A percentile compares a stretch with the other conserved stretches of the same genome.
Evolutionary conservation across 2,797 vertebrate species (phyloP).

Genomic region (Gymnoscopelus braueri): DNA sequence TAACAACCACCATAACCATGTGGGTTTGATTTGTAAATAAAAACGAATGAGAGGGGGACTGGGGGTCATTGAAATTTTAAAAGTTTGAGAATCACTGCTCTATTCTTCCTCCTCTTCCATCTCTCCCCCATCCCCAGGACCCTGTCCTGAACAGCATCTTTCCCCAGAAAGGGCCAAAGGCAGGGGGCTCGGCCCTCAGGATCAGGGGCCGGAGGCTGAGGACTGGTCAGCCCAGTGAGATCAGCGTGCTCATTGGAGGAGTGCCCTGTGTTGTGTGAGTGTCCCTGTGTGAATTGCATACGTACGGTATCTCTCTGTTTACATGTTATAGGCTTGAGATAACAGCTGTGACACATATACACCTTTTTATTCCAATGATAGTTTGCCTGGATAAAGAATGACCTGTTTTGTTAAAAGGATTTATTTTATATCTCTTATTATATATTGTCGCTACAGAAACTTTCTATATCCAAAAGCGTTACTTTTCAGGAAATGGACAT

Average conservation of each 20-base stretch:
- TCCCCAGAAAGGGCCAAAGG: slow-evolving; percentile 90
- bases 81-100: too few relatives aligned
- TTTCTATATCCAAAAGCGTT: too few relatives aligned
- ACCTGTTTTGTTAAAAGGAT: background rate
- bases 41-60: too few relatives aligned
- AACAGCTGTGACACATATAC: background rate
- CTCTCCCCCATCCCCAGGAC: slow-evolving; percentile 75
- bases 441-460: too few relatives aligned
- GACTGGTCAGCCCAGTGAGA: slow-evolving; percentile 88
- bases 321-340: background rate
- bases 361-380: too few relatives aligned
- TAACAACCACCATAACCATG: slow-evolving; percentile 48
- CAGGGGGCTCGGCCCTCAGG: slow-evolving; percentile 89
- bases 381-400: background rate
- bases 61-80: too few relatives aligned
- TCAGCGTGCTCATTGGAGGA: slow-evolving; percentile 89
- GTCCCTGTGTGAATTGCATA: background rate
- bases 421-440: background rate
- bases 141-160: slow-evolving; percentile 87
- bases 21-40: too few relatives aligned
- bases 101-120: background rate
- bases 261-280: slow-evolving; percentile 90
- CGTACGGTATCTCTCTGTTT: background rate
- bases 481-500: too few relatives aligned
- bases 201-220: slow-evolving; percentile 87